These are phyloP conservation scores for Hoplodrina blanda DNA, from an alignment of 2,888 invertebrate genomes.

Conservation along the genomic window DNA sequence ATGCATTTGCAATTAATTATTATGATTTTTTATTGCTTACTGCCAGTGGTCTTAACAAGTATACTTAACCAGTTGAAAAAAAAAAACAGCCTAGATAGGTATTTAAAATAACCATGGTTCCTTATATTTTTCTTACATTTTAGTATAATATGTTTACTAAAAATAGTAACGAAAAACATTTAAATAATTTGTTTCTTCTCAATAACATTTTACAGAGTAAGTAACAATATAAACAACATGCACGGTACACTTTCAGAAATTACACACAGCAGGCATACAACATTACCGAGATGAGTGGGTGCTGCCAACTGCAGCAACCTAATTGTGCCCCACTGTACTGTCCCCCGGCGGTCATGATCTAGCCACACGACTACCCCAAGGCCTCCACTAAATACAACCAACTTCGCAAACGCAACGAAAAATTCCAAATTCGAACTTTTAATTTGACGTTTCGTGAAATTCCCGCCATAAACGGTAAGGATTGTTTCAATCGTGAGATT, in stretches of 20 bases:
- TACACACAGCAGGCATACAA: conserved; percentile 60
- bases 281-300: conserved; percentile 62
- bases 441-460: conserved; percentile 69
- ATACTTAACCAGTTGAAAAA: too few species aligned
- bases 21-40: too few species aligned
- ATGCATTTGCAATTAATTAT: too few species aligned
- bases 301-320: conserved; percentile 67
- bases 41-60: too few species aligned
- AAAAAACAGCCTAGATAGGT: too few species aligned
- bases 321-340: conserved; percentile 75
- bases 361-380: conserved; percentile 68
- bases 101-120: too few species aligned
- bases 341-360: conserved; percentile 80
- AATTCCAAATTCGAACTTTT: conserved; percentile 59
- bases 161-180: too few species aligned
- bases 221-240: conserved; percentile 51
- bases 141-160: too few species aligned
- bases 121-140: too few species aligned
- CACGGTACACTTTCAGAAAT: conserved; percentile 49
- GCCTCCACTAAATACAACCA: conserved; percentile 66
- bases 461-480: conserved; percentile 62
- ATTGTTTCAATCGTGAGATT: conserved; percentile 66
- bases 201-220: conserved; percentile 13
- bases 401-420: conserved; percentile 52
- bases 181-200: conserved; percentile 21